Conservation (phyloP, 2,797 vertebrate species). For the Novumbra hubbsi region DNA sequence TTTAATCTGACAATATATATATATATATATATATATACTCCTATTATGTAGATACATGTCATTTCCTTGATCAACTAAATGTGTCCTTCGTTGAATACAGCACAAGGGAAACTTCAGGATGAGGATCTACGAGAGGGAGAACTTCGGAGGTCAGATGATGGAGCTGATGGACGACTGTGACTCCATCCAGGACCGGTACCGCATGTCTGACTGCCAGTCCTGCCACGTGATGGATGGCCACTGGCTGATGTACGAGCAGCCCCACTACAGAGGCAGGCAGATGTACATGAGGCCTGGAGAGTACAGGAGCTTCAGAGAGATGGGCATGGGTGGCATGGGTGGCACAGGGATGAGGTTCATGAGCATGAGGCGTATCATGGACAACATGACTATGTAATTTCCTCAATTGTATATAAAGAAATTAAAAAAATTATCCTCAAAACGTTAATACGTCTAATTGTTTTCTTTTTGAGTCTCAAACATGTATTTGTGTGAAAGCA, state of each 20-base stretch:
- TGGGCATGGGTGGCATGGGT: slow-evolving; percentile 12
- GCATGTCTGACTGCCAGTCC: slow-evolving; percentile 39
- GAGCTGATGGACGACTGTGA: slow-evolving; percentile 46
- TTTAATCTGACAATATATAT: not conserved
- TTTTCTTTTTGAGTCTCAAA: not conserved
- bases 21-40: not conserved
- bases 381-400: slow-evolving; percentile 8
- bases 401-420: not conserved
- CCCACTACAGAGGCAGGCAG: slow-evolving; percentile 43
- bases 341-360: slow-evolving; percentile 14
- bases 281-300: slow-evolving; percentile 48
- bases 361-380: slow-evolving; percentile 40
- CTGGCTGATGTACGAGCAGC: slow-evolving; percentile 50
- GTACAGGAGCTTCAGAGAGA: slow-evolving; percentile 42
- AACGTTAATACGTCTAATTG: not conserved
- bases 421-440: not conserved
- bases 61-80: not conserved
- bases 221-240: slow-evolving; percentile 49
- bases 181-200: slow-evolving; percentile 35
- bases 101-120: slow-evolving; percentile 39
- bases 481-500: not conserved
- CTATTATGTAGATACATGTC: not conserved
- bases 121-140: slow-evolving; percentile 22
- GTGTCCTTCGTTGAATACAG: slow-evolving; percentile 32
- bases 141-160: slow-evolving; percentile 20